These are phyloP conservation scores for Drosophila quadrilineata DNA, from an alignment of 1,140 invertebrate genomes.

Conservation along the genomic window DNA sequence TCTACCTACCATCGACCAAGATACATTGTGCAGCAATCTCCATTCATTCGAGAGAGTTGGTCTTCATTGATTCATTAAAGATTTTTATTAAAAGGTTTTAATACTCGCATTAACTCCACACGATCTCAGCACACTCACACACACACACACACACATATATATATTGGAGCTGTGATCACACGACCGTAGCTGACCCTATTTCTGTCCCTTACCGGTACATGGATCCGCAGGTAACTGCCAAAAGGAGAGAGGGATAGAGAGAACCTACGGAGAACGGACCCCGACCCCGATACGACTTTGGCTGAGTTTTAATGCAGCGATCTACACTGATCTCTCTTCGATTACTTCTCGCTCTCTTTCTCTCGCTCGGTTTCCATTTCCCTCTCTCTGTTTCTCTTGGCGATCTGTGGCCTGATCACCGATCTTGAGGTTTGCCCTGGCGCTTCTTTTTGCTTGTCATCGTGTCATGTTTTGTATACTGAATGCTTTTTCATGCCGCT, in stretches of 20 bases:
- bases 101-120: constrained; percentile 80
- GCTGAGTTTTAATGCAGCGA: constrained; percentile 61
- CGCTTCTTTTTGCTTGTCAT: constrained; percentile 80
- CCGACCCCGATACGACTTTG: constrained; percentile 8
- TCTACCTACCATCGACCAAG: constrained; percentile 38
- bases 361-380: too few relatives aligned
- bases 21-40: constrained; percentile 43
- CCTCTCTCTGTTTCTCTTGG: neutral
- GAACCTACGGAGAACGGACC: constrained; percentile 6
- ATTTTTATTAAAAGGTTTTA: constrained; percentile 81
- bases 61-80: constrained; percentile 77
- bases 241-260: too few relatives aligned
- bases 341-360: constrained; percentile 12
- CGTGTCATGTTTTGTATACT: constrained; percentile 72
- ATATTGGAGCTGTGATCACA: too few relatives aligned
- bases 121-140: constrained; percentile 76
- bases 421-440: constrained; percentile 45
- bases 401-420: constrained; percentile 19
- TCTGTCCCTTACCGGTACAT: constrained; percentile 19
- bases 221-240: constrained; percentile 39
- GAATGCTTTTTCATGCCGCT: constrained; percentile 75
- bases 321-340: too few relatives aligned
- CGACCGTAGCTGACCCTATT: constrained; percentile 20
- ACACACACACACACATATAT: too few relatives aligned
- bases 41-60: constrained; percentile 23